Conservation (phyloP, 2,113 vertebrate species). For the Argyrosomus japonicus region DNA sequence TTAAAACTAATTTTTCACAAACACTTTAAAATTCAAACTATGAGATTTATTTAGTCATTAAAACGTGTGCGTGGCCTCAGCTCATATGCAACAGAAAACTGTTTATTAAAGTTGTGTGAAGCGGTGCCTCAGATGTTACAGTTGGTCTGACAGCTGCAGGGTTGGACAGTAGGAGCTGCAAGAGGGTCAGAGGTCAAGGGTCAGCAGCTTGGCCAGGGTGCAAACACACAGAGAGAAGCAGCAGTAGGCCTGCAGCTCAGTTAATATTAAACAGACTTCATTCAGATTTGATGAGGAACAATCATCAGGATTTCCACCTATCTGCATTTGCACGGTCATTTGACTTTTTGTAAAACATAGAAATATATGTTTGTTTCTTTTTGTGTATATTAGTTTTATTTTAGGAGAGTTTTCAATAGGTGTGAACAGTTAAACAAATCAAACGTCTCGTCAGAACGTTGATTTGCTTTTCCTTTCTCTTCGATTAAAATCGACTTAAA, state of each 20-base stretch:
- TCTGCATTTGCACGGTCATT: too few species aligned
- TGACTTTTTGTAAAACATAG: too few species aligned
- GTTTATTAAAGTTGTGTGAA: background rate
- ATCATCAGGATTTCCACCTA: background rate
- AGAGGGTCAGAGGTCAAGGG: conserved; percentile 66
- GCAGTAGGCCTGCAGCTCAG: conserved; percentile 20
- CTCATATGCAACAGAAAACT: background rate
- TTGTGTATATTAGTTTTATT: background rate
- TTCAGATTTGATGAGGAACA: background rate
- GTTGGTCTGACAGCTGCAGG: conserved; percentile 50
- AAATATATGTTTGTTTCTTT: background rate
- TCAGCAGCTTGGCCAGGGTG: conserved; percentile 29
- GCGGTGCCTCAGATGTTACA: background rate
- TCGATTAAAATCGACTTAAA: background rate
- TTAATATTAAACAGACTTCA: conserved; percentile 11
- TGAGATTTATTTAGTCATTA: background rate
- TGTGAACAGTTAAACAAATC: background rate
- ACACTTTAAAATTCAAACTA: background rate
- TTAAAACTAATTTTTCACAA: background rate
- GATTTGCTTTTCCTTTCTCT: background rate
- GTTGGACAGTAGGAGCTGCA: conserved; percentile 28
- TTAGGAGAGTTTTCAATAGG: background rate
- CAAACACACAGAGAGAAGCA: conserved; percentile 27
- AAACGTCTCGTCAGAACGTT: background rate
- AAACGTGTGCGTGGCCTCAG: background rate